Evolutionary conservation across 2,888 invertebrate genomes (phyloP), one percentile per base, ranked within the genome.

Genomic region (Drosophila mimica): DNA sequence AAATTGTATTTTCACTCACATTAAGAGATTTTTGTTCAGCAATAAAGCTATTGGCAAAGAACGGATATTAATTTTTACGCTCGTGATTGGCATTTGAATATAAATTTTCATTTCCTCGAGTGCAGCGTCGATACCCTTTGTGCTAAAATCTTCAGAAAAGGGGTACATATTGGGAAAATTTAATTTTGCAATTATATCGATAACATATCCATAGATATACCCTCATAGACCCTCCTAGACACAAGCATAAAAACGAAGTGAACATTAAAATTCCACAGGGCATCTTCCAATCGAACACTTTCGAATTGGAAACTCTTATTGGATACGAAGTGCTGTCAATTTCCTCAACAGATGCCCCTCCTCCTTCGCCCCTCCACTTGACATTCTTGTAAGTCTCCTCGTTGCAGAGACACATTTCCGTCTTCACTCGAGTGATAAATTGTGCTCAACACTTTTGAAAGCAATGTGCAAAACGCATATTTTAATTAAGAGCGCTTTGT

Each of bases 31-130:
- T 33, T 38, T 38, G 33, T 38, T 30, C 17, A 17, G 46, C 13
- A 31, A 54, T 17, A 38, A 52, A 57, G 51, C n/a, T 28, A 38
- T 40, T n/a, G 46, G 68, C 56, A n/a, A 66, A 56, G 59, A 79
- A 69, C 88, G 84, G 84, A 85, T 85, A 85, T 85, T 85, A 88
- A 81, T 77, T 88, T 81, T 85, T 72, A 83, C 74, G 81, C 80
- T 79, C 84, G 88, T 88, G 88, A 81, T 66, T 59, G 74, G 86
- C 86, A 85, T 83, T 88, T 79, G 67, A 84, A 85, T 84, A 71
- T 74, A 83, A 72, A 31, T 83, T 86, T 81, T 88, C 77, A 86
- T 88, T 85, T 85, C 83, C 88, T 81, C 65, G 69, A 82, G 70
- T 85, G 82, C 78, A 83, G 34, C 79, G 54, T 62, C 30, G 52